Percentiles rank a stretch among this genome's conserved stretches.
phyloP scores from a whole-genome alignment of 2,888 invertebrate genomes.

The Neuroscelio doddi region DNA sequence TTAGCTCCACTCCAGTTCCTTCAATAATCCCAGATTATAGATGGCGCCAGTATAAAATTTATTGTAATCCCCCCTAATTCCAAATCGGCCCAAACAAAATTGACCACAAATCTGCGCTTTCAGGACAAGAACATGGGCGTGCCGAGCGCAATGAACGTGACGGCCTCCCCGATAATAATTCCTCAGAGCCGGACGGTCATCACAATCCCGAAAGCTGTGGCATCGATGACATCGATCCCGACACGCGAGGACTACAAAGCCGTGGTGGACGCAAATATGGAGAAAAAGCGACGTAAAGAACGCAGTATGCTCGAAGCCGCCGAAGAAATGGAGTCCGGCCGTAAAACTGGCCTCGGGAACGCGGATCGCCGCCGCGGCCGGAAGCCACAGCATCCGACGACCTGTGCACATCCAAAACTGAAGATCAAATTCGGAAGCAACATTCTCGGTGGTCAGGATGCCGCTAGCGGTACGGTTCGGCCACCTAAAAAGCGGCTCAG shows the following conservation, averaged over 20 bases:
- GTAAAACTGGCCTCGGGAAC: slow-evolving; percentile 63
- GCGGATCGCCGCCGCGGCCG: slow-evolving; percentile 66
- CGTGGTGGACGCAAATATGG: slow-evolving; percentile 77
- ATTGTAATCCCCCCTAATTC: too few relatives aligned
- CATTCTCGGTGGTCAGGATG: slow-evolving; percentile 74
- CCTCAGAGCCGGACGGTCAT: slow-evolving; percentile 82
- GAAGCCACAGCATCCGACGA: slow-evolving; percentile 58
- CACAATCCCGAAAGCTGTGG: slow-evolving; percentile 90
- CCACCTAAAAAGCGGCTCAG: slow-evolving; percentile 89
- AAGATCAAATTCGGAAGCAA: slow-evolving; percentile 84
- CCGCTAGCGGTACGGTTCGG: slow-evolving; percentile 70
- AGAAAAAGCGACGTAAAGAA: slow-evolving; percentile 80
- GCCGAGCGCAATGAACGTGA: slow-evolving; percentile 75
- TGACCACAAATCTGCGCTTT: too few relatives aligned
- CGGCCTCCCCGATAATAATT: slow-evolving; percentile 76
- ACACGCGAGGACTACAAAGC: slow-evolving; percentile 88
- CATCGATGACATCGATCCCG: slow-evolving; percentile 90
- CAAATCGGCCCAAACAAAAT: too few relatives aligned
- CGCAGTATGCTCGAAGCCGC: slow-evolving; percentile 53
- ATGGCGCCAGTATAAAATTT: too few relatives aligned
- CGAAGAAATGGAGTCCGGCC: slow-evolving; percentile 62
- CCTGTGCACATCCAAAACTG: slow-evolving; percentile 77
- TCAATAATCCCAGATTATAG: too few relatives aligned
- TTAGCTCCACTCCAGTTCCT: too few relatives aligned
- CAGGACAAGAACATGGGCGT: slow-evolving; percentile 88